Base-by-base conservation (phyloP, 2,113 vertebrate genomes). In the Neolamprologus sp. region DNA sequence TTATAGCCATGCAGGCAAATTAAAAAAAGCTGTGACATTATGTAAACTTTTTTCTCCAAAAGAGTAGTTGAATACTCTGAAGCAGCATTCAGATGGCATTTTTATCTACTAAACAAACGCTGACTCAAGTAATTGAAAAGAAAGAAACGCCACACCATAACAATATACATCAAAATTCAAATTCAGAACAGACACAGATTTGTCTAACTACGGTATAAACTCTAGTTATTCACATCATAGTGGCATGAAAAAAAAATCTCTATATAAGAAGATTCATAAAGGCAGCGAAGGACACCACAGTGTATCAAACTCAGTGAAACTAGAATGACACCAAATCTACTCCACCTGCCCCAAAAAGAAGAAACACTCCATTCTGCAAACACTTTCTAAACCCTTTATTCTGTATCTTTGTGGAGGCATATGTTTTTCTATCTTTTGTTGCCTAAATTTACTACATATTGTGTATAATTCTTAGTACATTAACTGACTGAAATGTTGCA, bases 241-340 rank as follows among this genome's bases (percentile, higher is more conserved):
- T 7, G 42, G 16, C 33, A 75, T 49, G 2, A 71, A 42, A 71
- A 42, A 7, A 9, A 17, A 26, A 12, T 0, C 37, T 28, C 71
- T 45, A 45, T 26, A 42, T 45, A 73, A 23, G 37, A 73, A 73
- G 65, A 23, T 42, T 21, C n/a, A 47, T 71, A 23, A 73, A n/a
- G 9, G 68, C 14, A 73, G 6, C 0, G 0, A 4, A 75, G 42
- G 40, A 47, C 13, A 75, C 23, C 21, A 6, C 40, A 47, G 0
- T 28, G 42, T 12, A 49, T 7, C 23, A 19, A 75, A 75, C 23
- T 47, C 42, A 75, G 14, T 21, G 60, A 0, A n/a, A 65, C 2
- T 37, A 37, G 0, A 37, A 65, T 65, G 60, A 49, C 42, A 12
- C 42, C 42, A 30, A 78, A 78, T 13, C 42, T 19, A n/a, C 42